A percentile compares a stretch with the other conserved stretches of the same genome.
These are phyloP conservation scores for Apoderus coryli DNA, from an alignment of 2,888 invertebrate genomes.

Conservation along the genomic window DNA sequence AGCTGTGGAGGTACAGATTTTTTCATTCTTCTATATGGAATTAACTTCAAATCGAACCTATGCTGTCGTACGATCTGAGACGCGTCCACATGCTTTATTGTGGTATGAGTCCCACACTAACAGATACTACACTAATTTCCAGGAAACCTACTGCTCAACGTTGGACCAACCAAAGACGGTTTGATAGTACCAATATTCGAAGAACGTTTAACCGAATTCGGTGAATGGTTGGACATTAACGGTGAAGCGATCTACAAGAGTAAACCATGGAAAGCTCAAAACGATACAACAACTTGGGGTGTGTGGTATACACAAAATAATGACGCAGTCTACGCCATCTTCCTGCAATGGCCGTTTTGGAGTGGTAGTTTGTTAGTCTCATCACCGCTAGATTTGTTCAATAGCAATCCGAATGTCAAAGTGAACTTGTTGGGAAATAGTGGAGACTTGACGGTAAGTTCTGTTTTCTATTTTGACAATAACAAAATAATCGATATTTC, in stretches of 20 bases:
- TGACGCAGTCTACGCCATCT: slow-evolving; percentile 46
- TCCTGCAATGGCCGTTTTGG: slow-evolving; percentile 53
- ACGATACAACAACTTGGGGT: slow-evolving; percentile 52
- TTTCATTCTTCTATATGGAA: no score
- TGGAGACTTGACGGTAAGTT: background rate
- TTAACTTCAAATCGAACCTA: no score
- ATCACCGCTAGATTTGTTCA: no score
- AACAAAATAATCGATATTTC: no score
- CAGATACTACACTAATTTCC: no score
- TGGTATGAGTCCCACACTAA: no score
- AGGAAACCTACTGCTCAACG: slow-evolving; percentile 69
- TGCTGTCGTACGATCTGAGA: no score
- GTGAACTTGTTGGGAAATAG: slow-evolving; percentile 17
- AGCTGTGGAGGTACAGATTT: slow-evolving; percentile 82
- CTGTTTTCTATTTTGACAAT: no score
- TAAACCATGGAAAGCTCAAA: slow-evolving; percentile 67
- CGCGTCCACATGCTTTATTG: no score
- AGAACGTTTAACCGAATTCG: slow-evolving; percentile 65
- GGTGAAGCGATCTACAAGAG: slow-evolving; percentile 76
- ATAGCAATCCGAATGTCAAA: no score
- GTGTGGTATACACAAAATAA: slow-evolving; percentile 26
- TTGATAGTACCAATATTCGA: slow-evolving; percentile 74
- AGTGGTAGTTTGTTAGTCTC: slow-evolving; percentile 35
- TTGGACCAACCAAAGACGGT: slow-evolving; percentile 84
- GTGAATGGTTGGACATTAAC: slow-evolving; percentile 63